Conservation (phyloP, 2,888 invertebrate genomes). For the Lochmaea crataegi region DNA sequence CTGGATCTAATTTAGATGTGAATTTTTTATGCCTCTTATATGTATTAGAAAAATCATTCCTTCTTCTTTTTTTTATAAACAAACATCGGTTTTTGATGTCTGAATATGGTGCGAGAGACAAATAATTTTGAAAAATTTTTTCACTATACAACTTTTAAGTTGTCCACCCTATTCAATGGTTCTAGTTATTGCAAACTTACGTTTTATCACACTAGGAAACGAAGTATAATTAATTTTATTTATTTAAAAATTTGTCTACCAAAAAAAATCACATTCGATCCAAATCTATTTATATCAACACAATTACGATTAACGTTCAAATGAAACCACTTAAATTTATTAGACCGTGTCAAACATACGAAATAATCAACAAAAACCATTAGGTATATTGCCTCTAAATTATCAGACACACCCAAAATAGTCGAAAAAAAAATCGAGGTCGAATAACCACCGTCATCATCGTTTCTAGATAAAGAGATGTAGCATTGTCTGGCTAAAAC, state of each 20-base stretch:
- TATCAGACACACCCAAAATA: slow-evolving; percentile 28
- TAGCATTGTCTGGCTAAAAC: slow-evolving; percentile 36
- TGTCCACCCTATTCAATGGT: too few relatives aligned
- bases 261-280: background rate
- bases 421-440: slow-evolving; percentile 28
- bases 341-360: slow-evolving; percentile 21
- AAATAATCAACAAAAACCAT: slow-evolving; percentile 36
- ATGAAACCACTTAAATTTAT: slow-evolving; percentile 27
- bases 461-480: slow-evolving; percentile 37
- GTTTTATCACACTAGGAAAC: too few relatives aligned
- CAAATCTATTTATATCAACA: background rate
- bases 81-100: too few relatives aligned
- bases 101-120: too few relatives aligned
- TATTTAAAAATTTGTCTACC: too few relatives aligned
- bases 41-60: too few relatives aligned
- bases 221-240: too few relatives aligned
- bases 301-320: background rate
- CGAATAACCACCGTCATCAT: slow-evolving; percentile 23
- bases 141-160: too few relatives aligned
- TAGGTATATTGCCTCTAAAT: slow-evolving; percentile 39
- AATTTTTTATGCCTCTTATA: background rate
- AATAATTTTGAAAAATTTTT: too few relatives aligned
- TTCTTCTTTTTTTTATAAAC: too few relatives aligned
- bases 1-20: slow-evolving; percentile 5
- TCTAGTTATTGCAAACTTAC: too few relatives aligned